Conservation (phyloP, 2,113 vertebrate genomes). For the Anguilla japonica region DNA sequence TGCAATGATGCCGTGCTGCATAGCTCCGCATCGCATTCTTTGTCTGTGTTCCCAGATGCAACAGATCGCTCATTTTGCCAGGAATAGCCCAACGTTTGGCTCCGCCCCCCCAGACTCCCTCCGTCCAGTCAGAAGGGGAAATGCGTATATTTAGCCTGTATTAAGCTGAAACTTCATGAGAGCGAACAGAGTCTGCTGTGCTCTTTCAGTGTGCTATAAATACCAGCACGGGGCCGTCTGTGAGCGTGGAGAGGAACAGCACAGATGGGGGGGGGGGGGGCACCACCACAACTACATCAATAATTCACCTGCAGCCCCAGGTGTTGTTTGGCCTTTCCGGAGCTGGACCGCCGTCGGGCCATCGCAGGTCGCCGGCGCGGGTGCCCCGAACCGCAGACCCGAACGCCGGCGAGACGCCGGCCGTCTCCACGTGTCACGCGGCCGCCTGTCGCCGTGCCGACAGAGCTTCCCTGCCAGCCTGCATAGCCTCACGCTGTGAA, state of each 20-base stretch:
- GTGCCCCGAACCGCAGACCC: background rate
- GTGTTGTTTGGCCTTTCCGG: slow-evolving; percentile 13
- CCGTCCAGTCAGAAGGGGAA: background rate
- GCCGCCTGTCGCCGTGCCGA: background rate
- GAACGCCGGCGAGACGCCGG: background rate
- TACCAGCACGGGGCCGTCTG: background rate
- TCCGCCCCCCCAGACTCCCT: background rate
- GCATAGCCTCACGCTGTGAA: background rate
- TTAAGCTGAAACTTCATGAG: slow-evolving; percentile 2
- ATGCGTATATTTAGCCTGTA: background rate
- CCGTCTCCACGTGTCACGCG: too few species aligned
- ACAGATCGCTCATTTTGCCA: background rate
- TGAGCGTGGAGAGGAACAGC: background rate
- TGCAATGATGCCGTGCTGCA: background rate
- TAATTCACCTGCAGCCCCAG: slow-evolving; percentile 26
- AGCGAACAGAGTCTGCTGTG: background rate
- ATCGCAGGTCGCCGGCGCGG: background rate
- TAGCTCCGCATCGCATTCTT: background rate
- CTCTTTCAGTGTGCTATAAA: background rate
- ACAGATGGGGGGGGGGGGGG: background rate
- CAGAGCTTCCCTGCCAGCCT: background rate
- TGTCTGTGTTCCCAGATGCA: background rate
- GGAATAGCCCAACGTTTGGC: background rate
- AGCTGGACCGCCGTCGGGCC: background rate
- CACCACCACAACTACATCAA: slow-evolving; percentile 2